Conservation (phyloP, 2,113 vertebrate genomes). For the Herpailurus yagouaroundi region DNA sequence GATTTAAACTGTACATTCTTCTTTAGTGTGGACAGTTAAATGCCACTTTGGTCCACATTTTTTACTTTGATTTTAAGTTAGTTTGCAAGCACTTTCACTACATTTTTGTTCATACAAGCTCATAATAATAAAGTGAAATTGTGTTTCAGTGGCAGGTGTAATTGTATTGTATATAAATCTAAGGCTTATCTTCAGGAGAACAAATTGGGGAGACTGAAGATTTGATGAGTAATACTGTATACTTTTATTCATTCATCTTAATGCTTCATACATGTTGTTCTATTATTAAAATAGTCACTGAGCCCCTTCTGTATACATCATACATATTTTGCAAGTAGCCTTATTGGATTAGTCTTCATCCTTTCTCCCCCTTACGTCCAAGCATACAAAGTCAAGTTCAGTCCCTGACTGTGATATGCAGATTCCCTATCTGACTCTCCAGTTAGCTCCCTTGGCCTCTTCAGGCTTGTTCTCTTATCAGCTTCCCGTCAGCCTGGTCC, state of each 20-base stretch:
- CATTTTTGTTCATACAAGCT: not conserved
- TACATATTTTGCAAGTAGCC: not conserved
- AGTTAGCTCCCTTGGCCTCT: not conserved
- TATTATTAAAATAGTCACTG: not conserved
- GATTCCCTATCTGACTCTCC: not conserved
- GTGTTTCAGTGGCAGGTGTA: not conserved
- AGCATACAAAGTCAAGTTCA: not conserved
- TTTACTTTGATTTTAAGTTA: constrained; percentile 3
- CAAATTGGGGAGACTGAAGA: not conserved
- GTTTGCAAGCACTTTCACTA: not conserved
- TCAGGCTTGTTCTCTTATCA: not conserved
- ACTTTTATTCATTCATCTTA: not conserved
- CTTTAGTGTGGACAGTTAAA: not conserved
- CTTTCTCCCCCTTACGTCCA: not conserved
- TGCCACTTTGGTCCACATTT: not conserved
- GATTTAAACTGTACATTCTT: not conserved
- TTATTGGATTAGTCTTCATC: not conserved
- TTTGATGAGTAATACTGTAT: not conserved
- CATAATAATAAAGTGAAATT: not conserved
- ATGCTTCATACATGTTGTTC: not conserved
- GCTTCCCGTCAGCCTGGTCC: not conserved
- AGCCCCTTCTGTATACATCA: not conserved
- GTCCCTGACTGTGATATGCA: not conserved
- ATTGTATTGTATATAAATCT: not conserved
- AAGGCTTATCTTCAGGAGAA: not conserved